phyloP scores from a whole-genome alignment of 2,888 invertebrate genomes.

The Synanthedon tipuliformis region DNA sequence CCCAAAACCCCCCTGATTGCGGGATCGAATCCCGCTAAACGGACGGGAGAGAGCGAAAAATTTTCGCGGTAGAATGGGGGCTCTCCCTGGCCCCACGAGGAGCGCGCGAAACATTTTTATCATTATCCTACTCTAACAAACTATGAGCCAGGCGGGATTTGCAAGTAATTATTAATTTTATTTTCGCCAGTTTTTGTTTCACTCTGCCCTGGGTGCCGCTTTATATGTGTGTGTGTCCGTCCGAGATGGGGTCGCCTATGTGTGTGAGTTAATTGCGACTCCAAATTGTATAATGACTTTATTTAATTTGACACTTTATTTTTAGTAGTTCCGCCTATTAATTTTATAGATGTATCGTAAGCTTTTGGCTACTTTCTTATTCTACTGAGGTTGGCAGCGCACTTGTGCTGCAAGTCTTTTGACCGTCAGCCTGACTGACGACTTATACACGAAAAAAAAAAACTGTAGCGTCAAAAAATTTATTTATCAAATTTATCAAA shows the following conservation, averaged over 20 bases:
- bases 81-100: slow-evolving; percentile 18
- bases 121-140: slow-evolving; percentile 59
- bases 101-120: slow-evolving; percentile 60
- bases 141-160: slow-evolving; percentile 44
- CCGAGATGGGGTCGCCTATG: slow-evolving; percentile 1
- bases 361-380: too few relatives aligned
- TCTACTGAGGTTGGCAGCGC: too few relatives aligned
- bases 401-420: too few relatives aligned
- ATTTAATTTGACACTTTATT: background rate
- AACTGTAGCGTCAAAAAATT: too few relatives aligned
- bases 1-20: slow-evolving; percentile 54
- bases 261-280: background rate
- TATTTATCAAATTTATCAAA: too few relatives aligned
- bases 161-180: slow-evolving; percentile 59
- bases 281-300: background rate
- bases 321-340: background rate
- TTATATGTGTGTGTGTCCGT: slow-evolving; percentile 4
- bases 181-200: slow-evolving; percentile 14
- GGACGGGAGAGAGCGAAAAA: slow-evolving; percentile 47
- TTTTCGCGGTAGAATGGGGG: slow-evolving; percentile 15
- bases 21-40: slow-evolving; percentile 68
- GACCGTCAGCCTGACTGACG: slow-evolving; percentile 1
- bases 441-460: too few relatives aligned
- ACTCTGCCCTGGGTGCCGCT: slow-evolving; percentile 4
- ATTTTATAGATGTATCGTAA: too few relatives aligned